A percentile compares a stretch with the other conserved stretches of the same genome.
These are phyloP conservation scores for Chaetura pelagica DNA, from an alignment of 2,113 vertebrate genomes.

Conservation along the genomic window DNA sequence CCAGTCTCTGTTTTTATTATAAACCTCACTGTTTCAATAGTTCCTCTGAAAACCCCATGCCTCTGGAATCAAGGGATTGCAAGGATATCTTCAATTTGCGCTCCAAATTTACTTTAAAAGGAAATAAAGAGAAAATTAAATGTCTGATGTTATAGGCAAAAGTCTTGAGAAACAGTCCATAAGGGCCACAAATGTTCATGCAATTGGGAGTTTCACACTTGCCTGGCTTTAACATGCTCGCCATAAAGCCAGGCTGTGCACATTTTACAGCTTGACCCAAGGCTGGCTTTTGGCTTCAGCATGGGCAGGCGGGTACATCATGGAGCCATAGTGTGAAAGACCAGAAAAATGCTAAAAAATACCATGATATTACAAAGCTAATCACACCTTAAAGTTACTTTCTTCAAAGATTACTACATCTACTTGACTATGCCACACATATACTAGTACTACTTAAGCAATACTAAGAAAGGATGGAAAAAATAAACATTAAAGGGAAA, in stretches of 20 bases:
- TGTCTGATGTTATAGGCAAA: not conserved
- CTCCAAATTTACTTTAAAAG: not conserved
- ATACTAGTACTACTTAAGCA: not conserved
- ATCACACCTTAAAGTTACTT: not conserved
- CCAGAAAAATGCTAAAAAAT: accelerated
- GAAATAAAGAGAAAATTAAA: conserved; percentile 9
- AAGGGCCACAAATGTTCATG: not conserved
- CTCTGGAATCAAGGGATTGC: not conserved
- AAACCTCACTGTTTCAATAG: not conserved
- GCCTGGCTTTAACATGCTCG: not conserved
- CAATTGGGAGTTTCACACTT: not conserved
- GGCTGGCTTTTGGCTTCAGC: not conserved
- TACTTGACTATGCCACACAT: not conserved
- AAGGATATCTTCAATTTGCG: not conserved
- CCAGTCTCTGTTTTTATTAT: not conserved
- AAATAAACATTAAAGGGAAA: conserved; percentile 14
- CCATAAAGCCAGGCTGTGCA: not conserved
- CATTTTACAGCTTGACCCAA: not conserved
- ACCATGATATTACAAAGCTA: not conserved
- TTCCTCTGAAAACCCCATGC: not conserved
- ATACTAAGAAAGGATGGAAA: not conserved
- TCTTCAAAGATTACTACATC: not conserved
- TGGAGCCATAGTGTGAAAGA: accelerated
- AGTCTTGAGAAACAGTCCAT: not conserved
- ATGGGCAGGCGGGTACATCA: not conserved